These are phyloP conservation scores for Hydra vulgaris DNA, from an alignment of 30 jellyfish, hydroid and myxozoan genomes.

Conservation along the genomic window DNA sequence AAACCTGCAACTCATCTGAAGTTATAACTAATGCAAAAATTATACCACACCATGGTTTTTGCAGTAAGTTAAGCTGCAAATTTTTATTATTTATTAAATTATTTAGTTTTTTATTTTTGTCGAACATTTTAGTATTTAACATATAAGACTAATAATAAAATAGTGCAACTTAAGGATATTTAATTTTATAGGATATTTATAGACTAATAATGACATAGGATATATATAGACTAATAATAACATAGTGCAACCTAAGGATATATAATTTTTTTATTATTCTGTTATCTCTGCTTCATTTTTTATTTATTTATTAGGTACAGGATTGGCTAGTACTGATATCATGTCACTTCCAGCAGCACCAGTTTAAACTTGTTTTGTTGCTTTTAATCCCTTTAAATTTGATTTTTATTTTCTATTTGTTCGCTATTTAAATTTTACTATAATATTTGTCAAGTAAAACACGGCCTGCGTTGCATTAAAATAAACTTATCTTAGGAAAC, in stretches of 20 bases:
- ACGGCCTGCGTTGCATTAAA: neutral
- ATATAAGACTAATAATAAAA: neutral
- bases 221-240: too few relatives aligned
- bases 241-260: neutral
- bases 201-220: too few relatives aligned
- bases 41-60: neutral
- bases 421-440: neutral
- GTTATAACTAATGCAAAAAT: neutral
- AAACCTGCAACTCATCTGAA: neutral
- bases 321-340: too few relatives aligned
- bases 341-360: too few relatives aligned
- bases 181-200: too few relatives aligned
- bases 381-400: too few relatives aligned
- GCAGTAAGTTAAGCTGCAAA: neutral
- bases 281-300: neutral
- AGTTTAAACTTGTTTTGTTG: too few relatives aligned
- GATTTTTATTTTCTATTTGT: neutral
- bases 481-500: neutral
- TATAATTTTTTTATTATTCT: neutral
- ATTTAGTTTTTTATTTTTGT: neutral
- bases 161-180: neutral
- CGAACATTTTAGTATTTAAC: neutral
- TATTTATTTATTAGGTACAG: too few relatives aligned
- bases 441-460: neutral
- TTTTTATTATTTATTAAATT: too few relatives aligned